phyloP scores from a whole-genome alignment of 1,140 invertebrate genomes.

The Drosophila busckii region DNA sequence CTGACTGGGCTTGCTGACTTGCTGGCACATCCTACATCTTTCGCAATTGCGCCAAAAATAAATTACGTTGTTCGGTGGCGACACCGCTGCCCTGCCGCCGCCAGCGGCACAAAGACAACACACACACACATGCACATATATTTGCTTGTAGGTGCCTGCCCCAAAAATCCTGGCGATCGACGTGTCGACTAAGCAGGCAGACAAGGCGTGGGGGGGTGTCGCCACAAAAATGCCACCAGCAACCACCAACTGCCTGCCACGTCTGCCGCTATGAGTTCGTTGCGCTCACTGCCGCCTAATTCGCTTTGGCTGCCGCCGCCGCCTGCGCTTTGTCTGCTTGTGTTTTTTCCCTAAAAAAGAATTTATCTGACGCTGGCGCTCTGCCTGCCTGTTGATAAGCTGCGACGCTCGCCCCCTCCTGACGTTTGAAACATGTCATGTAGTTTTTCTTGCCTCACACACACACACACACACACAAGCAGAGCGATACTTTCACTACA shows the following conservation, averaged over 20 bases:
- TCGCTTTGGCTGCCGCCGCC: slow-evolving; percentile 23
- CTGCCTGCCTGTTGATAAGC: slow-evolving; percentile 50
- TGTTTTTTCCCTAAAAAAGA: neutral
- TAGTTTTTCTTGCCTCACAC: slow-evolving; percentile 48
- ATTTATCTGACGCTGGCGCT: slow-evolving; percentile 39
- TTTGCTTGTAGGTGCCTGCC: slow-evolving; percentile 2
- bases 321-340: slow-evolving; percentile 20
- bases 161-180: slow-evolving; percentile 41
- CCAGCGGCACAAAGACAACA: neutral
- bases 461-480: slow-evolving; percentile 19
- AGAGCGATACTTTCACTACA: slow-evolving; percentile 41
- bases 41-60: slow-evolving; percentile 55
- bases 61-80: slow-evolving; percentile 43
- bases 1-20: slow-evolving; percentile 6
- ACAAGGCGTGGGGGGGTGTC: neutral
- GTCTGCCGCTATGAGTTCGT: neutral
- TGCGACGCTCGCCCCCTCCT: slow-evolving; percentile 5
- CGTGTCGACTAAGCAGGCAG: slow-evolving; percentile 16
- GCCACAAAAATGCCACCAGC: slow-evolving; percentile 2
- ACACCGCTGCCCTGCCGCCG: slow-evolving; percentile 20
- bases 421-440: slow-evolving; percentile 51
- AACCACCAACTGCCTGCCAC: neutral
- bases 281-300: slow-evolving; percentile 27
- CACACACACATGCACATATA: neutral
- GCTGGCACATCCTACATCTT: slow-evolving; percentile 10